Evolutionary conservation across 92 coral and sea anemone species (phyloP).

Genomic region (Chrysogorgia sp.): DNA sequence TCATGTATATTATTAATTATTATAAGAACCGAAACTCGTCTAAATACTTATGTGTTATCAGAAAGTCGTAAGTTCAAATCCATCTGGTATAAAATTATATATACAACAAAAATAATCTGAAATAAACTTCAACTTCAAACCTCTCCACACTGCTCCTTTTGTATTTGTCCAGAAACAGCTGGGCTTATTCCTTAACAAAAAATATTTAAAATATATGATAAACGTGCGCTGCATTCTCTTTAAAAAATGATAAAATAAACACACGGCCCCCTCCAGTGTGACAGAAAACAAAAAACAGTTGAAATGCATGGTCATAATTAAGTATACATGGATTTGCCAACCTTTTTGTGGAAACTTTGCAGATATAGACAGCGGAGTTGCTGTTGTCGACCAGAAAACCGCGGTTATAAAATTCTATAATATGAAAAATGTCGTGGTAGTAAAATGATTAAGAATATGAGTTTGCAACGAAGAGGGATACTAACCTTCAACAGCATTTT

Average conservation of each 20-base stretch:
- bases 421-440: neutral
- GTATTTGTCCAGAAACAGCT: slow-evolving; percentile 35
- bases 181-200: slow-evolving; percentile 14
- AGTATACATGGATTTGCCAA: neutral
- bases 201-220: neutral
- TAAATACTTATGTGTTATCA: too few relatives aligned
- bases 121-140: neutral
- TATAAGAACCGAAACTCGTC: too few relatives aligned
- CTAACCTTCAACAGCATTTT: too few relatives aligned
- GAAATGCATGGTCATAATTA: too few relatives aligned
- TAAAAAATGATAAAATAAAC: too few relatives aligned
- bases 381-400: slow-evolving; percentile 26
- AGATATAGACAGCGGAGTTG: slow-evolving; percentile 28
- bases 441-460: neutral
- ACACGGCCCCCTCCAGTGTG: too few relatives aligned
- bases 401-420: slow-evolving; percentile 28
- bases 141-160: slow-evolving; percentile 26
- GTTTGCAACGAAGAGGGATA: neutral
- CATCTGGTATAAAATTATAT: neutral
- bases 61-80: too few relatives aligned
- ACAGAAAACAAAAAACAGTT: neutral
- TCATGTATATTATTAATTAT: too few relatives aligned
- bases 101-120: neutral
- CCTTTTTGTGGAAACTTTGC: slow-evolving; percentile 27
- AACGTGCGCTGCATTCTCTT: too few relatives aligned